A percentile compares a stretch with the other conserved stretches of the same genome.
phyloP scores from a whole-genome alignment of 2,797 vertebrate genomes.

The Denticeps clupeoides region DNA sequence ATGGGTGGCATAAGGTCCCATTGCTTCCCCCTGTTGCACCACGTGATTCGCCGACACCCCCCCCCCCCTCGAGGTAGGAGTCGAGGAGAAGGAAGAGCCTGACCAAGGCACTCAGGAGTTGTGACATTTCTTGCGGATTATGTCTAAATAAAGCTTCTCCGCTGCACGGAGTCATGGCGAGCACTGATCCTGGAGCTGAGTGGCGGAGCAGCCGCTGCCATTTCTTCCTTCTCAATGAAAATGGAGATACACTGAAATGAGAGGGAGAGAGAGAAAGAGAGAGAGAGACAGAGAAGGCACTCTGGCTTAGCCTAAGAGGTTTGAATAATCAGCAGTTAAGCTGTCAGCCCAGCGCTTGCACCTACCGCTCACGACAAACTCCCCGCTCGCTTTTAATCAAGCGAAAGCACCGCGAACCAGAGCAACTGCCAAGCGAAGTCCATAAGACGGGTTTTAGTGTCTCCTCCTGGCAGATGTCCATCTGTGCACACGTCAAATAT shows the following conservation, averaged over 20 bases:
- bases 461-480: conserved; percentile 41
- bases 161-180: conserved; percentile 51
- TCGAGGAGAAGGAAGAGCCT: conserved; percentile 26
- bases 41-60: conserved; percentile 26
- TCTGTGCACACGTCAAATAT: conserved; percentile 16
- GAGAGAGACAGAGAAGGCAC: conserved; percentile 11
- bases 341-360: conserved; percentile 52
- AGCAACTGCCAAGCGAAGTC: conserved; percentile 28
- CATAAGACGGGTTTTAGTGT: not conserved
- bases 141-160: conserved; percentile 59
- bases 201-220: conserved; percentile 47
- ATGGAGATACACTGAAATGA: not conserved
- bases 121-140: conserved; percentile 48
- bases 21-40: conserved; percentile 6
- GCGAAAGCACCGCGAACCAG: conserved; percentile 50
- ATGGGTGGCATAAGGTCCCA: conserved; percentile 22
- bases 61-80: conserved; percentile 14
- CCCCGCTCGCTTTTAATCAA: conserved; percentile 60
- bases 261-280: conserved; percentile 32
- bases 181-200: conserved; percentile 50
- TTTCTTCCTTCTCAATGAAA: conserved; percentile 36
- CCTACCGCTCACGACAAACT: conserved; percentile 54
- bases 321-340: conserved; percentile 71
- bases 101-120: conserved; percentile 21
- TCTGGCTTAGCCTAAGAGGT: conserved; percentile 62